Conservation (phyloP, 1,140 invertebrate genomes). For the Drosophila insularis region DNA sequence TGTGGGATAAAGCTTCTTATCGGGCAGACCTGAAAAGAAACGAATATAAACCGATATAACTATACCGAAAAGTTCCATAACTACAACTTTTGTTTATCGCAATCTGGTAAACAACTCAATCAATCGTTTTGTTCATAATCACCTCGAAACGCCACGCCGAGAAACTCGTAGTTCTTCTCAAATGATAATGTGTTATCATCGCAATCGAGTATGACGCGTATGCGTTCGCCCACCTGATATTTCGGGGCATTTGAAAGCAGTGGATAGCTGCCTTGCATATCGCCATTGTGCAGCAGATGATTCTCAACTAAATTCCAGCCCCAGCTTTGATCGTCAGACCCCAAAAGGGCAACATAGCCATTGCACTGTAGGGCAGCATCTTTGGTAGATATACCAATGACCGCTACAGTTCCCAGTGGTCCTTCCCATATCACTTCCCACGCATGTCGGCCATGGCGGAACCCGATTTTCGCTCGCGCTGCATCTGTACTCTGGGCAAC, state of each 20-base stretch:
- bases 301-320: conserved; percentile 99
- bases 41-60: conserved; percentile 8
- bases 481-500: conserved; percentile 99
- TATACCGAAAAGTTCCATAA: not conserved
- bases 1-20: conserved; percentile 96
- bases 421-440: conserved; percentile 99
- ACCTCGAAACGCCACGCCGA: conserved; percentile 98
- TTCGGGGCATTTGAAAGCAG: conserved; percentile 98
- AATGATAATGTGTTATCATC: conserved; percentile 98
- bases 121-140: conserved; percentile 46
- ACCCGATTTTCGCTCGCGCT: conserved; percentile 96
- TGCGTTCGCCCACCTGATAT: conserved; percentile 99
- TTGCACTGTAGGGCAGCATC: conserved; percentile 94
- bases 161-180: conserved; percentile 99
- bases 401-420: conserved; percentile 96
- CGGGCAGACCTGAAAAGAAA: conserved; percentile 90
- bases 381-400: conserved; percentile 97
- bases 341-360: conserved; percentile 96
- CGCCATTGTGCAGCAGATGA: conserved; percentile 97
- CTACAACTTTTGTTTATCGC: not conserved
- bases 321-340: conserved; percentile 98
- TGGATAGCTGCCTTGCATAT: conserved; percentile 97
- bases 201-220: conserved; percentile 98
- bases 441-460: conserved; percentile 95
- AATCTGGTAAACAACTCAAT: not conserved